phyloP scores from a whole-genome alignment of 2,888 invertebrate genomes.

The Isoperla grammatica region DNA sequence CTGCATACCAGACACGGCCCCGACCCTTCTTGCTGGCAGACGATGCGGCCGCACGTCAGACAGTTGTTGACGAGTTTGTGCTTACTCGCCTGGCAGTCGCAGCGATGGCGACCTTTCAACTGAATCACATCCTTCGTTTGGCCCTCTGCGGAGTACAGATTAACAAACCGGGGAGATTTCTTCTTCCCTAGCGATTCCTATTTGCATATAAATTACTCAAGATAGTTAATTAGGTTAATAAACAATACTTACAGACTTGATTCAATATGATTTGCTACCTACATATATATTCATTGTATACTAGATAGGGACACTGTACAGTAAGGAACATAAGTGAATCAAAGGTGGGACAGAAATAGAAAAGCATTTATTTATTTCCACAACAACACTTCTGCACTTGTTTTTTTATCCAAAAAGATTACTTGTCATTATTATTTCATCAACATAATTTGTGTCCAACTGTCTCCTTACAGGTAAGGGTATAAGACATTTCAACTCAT shows the following conservation, averaged over 20 bases:
- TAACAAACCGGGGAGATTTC: slow-evolving; percentile 61
- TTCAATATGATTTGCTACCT: too few species aligned
- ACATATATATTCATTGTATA: too few species aligned
- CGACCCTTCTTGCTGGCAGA: slow-evolving; percentile 93
- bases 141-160: slow-evolving; percentile 68
- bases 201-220: background rate
- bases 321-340: too few species aligned
- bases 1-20: slow-evolving; percentile 95
- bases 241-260: slow-evolving; percentile 32
- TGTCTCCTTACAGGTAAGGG: too few species aligned
- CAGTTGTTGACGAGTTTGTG: slow-evolving; percentile 93
- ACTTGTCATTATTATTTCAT: too few species aligned
- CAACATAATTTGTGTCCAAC: too few species aligned
- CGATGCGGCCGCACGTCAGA: slow-evolving; percentile 85
- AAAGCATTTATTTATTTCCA: too few species aligned
- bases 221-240: background rate
- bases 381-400: too few species aligned
- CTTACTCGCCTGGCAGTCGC: slow-evolving; percentile 88
- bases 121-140: slow-evolving; percentile 46
- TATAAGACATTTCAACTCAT: too few species aligned
- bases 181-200: slow-evolving; percentile 31
- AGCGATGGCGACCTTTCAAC: slow-evolving; percentile 66
- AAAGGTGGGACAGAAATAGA: too few species aligned
- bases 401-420: too few species aligned
- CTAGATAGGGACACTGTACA: too few species aligned